Evolutionary conservation across 2,113 vertebrate species (phyloP).

Genomic region (Pampusana beccarii): DNA sequence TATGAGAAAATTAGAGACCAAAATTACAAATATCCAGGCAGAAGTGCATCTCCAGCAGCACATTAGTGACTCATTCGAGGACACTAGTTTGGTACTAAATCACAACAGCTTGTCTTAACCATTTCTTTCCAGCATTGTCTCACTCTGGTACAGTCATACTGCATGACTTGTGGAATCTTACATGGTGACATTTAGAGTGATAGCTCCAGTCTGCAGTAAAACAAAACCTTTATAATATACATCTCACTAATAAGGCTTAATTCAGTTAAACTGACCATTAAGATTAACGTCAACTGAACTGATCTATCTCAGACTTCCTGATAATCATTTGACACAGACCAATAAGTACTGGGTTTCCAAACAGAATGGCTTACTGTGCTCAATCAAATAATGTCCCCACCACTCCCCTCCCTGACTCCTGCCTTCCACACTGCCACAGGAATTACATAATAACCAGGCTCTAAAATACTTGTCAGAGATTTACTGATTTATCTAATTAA

Average conservation of each 20-base stretch:
- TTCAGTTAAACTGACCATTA: slow-evolving; percentile 30
- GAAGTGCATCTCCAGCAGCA: background rate
- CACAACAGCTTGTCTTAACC: background rate
- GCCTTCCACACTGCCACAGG: background rate
- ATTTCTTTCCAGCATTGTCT: background rate
- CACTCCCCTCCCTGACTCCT: background rate
- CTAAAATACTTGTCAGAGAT: background rate
- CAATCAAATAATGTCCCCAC: background rate
- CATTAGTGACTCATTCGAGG: background rate
- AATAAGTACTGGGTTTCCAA: background rate
- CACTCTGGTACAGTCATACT: background rate
- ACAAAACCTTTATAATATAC: background rate
- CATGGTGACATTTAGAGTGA: background rate
- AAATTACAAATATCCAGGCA: background rate
- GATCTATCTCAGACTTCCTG: background rate
- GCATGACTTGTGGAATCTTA: background rate
- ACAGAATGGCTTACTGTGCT: background rate
- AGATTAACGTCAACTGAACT: background rate
- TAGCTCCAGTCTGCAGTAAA: background rate
- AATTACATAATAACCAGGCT: background rate
- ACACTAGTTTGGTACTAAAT: background rate
- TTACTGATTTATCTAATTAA: background rate
- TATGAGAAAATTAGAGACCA: background rate
- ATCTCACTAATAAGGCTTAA: background rate
- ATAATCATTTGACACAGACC: background rate